Evolutionary conservation across 35 echinoderm and acorn worm species (phyloP).

Genomic region (Apostichopus japonicus): DNA sequence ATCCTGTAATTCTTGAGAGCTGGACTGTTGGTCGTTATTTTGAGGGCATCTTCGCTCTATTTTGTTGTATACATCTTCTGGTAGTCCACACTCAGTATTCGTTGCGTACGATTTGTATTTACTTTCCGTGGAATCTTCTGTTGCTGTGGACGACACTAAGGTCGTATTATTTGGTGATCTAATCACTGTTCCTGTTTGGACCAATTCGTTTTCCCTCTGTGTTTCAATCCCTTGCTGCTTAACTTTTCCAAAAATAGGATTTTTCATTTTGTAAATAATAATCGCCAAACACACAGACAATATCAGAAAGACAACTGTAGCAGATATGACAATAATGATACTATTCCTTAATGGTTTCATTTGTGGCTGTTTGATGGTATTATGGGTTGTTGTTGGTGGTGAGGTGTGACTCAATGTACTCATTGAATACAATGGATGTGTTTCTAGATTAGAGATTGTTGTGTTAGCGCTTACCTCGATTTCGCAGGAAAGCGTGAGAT

Average conservation of each 20-base stretch:
- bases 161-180: no score
- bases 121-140: no score
- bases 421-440: neutral
- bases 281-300: neutral
- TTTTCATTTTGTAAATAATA: neutral
- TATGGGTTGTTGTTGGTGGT: no score
- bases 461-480: neutral
- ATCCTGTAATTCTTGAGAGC: no score
- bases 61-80: no score
- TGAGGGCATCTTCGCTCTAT: no score
- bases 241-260: neutral
- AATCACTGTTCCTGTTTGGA: neutral
- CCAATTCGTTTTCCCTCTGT: neutral
- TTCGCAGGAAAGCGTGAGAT: neutral
- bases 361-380: neutral
- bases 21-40: no score
- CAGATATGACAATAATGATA: neutral
- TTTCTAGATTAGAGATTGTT: neutral
- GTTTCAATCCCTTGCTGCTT: neutral
- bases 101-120: no score
- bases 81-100: no score
- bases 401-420: neutral
- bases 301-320: neutral
- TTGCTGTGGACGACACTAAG: no score
- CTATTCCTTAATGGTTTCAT: neutral